Conservation (phyloP, 2,113 vertebrate genomes). For the Chlorodrepanis virens region DNA sequence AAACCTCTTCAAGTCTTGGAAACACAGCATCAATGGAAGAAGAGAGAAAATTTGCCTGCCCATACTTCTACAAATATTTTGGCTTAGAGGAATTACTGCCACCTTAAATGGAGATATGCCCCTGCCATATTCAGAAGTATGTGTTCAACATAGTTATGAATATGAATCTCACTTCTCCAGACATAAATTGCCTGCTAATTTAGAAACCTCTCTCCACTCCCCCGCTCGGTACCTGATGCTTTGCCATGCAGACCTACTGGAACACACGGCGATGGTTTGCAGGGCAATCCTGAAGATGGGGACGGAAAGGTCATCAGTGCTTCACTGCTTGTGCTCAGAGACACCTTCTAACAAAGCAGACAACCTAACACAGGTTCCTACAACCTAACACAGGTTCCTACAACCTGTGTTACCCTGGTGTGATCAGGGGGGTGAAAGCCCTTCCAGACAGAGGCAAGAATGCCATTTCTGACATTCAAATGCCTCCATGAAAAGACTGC, state of each 20-base stretch:
- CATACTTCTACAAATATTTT: background rate
- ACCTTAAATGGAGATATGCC: background rate
- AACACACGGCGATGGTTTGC: background rate
- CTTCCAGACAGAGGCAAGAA: background rate
- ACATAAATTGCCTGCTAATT: background rate
- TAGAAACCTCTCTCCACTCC: background rate
- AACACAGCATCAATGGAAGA: background rate
- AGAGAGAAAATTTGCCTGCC: background rate
- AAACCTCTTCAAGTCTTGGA: background rate
- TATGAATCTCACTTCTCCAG: background rate
- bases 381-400: background rate
- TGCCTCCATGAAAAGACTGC: background rate
- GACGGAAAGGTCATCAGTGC: background rate
- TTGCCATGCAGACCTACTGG: background rate
- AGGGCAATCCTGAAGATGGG: background rate
- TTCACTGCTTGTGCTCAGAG: background rate
- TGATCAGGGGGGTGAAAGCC: background rate
- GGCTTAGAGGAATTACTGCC: background rate
- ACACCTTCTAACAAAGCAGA: background rate
- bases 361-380: background rate
- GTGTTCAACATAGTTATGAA: background rate
- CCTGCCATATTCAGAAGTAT: background rate
- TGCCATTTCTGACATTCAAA: background rate
- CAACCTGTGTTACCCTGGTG: fast-evolving
- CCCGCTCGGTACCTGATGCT: background rate